Conservation (phyloP, 2,113 vertebrate genomes). For the Pygoscelis antarcticus region DNA sequence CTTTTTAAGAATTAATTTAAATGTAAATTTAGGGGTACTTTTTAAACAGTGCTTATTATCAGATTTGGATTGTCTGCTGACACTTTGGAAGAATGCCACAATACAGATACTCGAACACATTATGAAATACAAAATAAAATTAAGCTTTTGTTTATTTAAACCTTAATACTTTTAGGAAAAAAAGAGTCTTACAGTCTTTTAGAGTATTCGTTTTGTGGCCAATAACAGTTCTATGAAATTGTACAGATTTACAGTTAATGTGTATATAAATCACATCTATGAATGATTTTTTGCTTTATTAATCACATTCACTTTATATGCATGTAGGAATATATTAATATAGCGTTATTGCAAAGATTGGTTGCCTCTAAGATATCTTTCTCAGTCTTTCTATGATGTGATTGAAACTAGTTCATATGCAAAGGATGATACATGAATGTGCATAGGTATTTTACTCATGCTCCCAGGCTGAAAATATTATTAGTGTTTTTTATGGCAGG, state of each 20-base stretch:
- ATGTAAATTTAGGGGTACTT: constrained; percentile 56
- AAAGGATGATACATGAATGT: neutral
- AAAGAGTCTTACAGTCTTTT: neutral
- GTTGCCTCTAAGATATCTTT: neutral
- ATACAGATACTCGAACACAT: neutral
- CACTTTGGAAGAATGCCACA: neutral
- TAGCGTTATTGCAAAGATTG: neutral
- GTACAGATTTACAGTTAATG: neutral
- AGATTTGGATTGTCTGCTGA: constrained; percentile 46
- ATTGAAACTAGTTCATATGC: neutral
- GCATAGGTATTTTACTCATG: neutral
- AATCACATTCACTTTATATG: neutral
- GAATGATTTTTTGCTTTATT: neutral
- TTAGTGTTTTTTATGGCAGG: constrained; percentile 1
- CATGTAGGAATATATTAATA: neutral
- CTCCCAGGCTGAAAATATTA: constrained; percentile 18
- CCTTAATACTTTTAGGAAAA: neutral
- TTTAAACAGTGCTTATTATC: constrained; percentile 44
- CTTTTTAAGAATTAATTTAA: constrained; percentile 47
- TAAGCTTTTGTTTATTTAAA: neutral
- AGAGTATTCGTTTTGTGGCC: neutral
- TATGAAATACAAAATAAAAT: constrained; percentile 24
- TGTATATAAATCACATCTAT: neutral
- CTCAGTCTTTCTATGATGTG: neutral
- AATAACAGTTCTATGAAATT: neutral